A percentile compares a stretch with the other conserved stretches of the same genome.
phyloP scores from a whole-genome alignment of 1,140 invertebrate genomes.

The Drosophila mauritiana region DNA sequence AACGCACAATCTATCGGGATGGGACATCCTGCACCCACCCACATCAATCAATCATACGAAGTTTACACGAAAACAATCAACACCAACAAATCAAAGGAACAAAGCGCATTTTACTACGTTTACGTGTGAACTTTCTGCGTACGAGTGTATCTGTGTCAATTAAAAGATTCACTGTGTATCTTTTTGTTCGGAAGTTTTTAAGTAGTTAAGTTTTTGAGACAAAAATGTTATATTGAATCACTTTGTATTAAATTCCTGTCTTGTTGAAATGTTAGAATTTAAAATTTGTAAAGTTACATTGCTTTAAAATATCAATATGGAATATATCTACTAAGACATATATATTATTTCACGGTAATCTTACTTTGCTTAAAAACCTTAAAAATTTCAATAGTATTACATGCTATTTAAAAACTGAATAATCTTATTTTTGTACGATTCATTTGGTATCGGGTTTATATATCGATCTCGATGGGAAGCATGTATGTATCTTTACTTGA shows the following conservation, averaged over 20 bases:
- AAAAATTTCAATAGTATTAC: neutral
- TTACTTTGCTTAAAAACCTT: too few species aligned
- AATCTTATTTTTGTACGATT: constrained; percentile 1
- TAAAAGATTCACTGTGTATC: constrained; percentile 20
- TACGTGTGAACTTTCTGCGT: constrained; percentile 34
- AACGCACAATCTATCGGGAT: constrained; percentile 19
- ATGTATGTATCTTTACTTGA: constrained; percentile 47
- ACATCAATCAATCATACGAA: constrained; percentile 44
- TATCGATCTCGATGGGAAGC: constrained; percentile 23
- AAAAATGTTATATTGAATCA: constrained; percentile 15
- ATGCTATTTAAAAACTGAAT: neutral
- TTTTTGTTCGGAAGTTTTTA: constrained; percentile 10
- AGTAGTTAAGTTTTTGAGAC: constrained; percentile 1
- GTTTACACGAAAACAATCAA: constrained; percentile 58
- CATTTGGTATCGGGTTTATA: constrained; percentile 6
- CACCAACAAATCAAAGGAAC: constrained; percentile 40
- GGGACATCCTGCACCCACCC: constrained; percentile 4
- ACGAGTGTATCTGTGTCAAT: constrained; percentile 14
- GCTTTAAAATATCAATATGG: too few species aligned
- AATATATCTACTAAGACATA: too few species aligned
- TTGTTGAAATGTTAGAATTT: too few species aligned
- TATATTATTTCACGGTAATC: too few species aligned
- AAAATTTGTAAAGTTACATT: too few species aligned
- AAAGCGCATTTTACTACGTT: constrained; percentile 46
- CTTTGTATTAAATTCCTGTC: neutral